phyloP scores from a whole-genome alignment of 2,797 vertebrate species.

The Melopsittacus undulatus region DNA sequence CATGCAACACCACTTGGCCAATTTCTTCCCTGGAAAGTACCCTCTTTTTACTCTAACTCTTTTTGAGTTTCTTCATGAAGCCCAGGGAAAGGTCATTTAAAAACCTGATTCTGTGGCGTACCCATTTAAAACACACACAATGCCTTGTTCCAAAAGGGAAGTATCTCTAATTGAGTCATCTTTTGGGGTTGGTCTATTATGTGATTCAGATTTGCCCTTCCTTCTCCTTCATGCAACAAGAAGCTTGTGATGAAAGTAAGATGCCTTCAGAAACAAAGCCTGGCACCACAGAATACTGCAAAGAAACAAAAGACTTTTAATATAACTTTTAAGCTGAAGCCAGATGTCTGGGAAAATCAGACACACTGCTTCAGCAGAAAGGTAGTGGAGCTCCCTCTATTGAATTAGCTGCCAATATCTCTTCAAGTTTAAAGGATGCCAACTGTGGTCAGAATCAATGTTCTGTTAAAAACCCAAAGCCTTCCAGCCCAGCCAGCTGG shows the following conservation, averaged over 20 bases:
- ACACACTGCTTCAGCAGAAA: neutral
- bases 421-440: conserved; percentile 19
- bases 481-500: neutral
- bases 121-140: neutral
- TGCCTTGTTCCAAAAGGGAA: neutral
- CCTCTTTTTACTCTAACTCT: neutral
- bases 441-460: neutral
- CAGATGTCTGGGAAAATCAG: conserved; percentile 40
- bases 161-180: neutral
- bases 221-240: neutral
- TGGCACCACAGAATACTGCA: neutral
- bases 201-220: neutral
- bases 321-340: conserved; percentile 19
- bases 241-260: neutral
- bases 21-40: neutral
- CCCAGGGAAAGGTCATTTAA: neutral
- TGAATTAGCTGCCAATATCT: conserved; percentile 60
- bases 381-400: conserved; percentile 68
- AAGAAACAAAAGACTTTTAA: neutral
- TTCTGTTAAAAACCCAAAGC: neutral
- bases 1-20: neutral
- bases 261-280: neutral
- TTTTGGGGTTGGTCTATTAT: neutral
- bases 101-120: neutral
- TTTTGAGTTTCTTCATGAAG: neutral